Evolutionary conservation across 2,888 invertebrate genomes (phyloP).

Genomic region (Standfussiana lucernea): DNA sequence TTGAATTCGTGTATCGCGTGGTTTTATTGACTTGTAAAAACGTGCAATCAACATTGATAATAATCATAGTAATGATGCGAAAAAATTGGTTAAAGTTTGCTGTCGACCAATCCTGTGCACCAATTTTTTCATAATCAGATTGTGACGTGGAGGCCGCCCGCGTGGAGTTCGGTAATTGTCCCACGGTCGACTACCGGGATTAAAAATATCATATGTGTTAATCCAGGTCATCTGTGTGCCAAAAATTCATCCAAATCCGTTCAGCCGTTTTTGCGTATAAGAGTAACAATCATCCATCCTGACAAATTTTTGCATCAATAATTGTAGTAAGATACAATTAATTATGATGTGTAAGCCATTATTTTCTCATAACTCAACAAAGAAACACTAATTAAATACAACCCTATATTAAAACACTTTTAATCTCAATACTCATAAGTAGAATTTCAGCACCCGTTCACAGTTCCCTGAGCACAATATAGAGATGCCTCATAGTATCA

Average conservation of each 20-base stretch:
- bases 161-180: background rate
- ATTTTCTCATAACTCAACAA: background rate
- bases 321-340: background rate
- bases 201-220: background rate
- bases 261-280: background rate
- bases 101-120: background rate
- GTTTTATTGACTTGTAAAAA: background rate
- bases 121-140: background rate
- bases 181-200: background rate
- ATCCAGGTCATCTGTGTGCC: background rate
- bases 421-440: conserved; percentile 51
- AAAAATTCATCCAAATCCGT: background rate
- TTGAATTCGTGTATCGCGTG: background rate
- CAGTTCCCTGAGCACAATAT: conserved; percentile 77
- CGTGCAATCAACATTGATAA: background rate
- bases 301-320: background rate
- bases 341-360: background rate
- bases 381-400: conserved; percentile 5
- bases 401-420: conserved; percentile 27
- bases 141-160: background rate
- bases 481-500: conserved; percentile 80
- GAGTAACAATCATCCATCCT: background rate
- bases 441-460: conserved; percentile 70
- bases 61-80: background rate
- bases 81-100: too few species aligned